These are phyloP conservation scores for Shinisaurus crocodilurus DNA, from an alignment of 2,113 vertebrate genomes.

Conservation along the genomic window DNA sequence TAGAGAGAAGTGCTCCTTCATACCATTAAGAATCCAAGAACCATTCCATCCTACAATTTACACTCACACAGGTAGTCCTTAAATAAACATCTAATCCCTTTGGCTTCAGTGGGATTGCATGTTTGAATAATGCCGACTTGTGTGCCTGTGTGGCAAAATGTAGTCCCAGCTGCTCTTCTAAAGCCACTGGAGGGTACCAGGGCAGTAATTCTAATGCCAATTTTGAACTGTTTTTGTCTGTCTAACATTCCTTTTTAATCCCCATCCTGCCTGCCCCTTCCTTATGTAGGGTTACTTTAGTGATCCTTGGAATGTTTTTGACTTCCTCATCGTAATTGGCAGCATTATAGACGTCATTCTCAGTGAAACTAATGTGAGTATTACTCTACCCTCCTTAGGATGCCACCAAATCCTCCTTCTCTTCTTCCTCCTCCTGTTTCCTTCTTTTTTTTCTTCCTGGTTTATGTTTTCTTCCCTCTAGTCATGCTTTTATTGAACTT, in stretches of 20 bases:
- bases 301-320: conserved; percentile 99
- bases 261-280: conserved; percentile 91
- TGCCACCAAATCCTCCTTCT: conserved; percentile 71
- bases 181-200: conserved; percentile 58
- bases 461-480: conserved; percentile 66
- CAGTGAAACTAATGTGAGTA: conserved; percentile 99
- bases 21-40: conserved; percentile 20
- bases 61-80: conserved; percentile 15
- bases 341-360: conserved; percentile 99
- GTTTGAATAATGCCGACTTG: conserved; percentile 24
- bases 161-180: conserved; percentile 36
- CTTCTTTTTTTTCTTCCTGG: conserved; percentile 68
- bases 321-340: conserved; percentile 99
- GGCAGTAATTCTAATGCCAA: conserved; percentile 76
- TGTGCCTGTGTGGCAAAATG: conserved; percentile 21
- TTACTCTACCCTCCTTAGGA: conserved; percentile 83
- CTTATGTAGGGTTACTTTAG: conserved; percentile 99
- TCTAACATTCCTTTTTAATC: conserved; percentile 98
- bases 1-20: neutral
- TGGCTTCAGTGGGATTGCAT: neutral
- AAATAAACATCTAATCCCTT: neutral
- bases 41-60: neutral
- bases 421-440: conserved; percentile 71
- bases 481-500: conserved; percentile 81
- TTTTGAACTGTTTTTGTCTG: conserved; percentile 85